Evolutionary conservation across 2,888 invertebrate genomes (phyloP).

Genomic region (Plutella xylostella): DNA sequence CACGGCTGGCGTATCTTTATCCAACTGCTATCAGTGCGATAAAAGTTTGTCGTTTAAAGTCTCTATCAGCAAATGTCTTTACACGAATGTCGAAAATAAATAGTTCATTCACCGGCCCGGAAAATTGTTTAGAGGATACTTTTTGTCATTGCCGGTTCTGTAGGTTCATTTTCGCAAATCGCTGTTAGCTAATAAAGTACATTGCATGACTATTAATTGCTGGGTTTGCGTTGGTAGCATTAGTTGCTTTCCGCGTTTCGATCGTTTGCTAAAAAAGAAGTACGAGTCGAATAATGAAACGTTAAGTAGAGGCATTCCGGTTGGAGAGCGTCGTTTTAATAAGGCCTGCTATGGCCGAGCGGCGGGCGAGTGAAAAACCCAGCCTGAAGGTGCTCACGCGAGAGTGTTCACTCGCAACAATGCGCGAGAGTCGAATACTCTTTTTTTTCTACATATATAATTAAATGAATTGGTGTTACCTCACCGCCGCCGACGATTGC

Average conservation of each 20-base stretch:
- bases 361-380: constrained; percentile 35
- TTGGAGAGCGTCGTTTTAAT: constrained; percentile 42
- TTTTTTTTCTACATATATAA: constrained; percentile 49
- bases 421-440: constrained; percentile 43
- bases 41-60: too few species aligned
- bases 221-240: constrained; percentile 23
- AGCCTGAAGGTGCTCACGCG: constrained; percentile 31
- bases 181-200: constrained; percentile 24
- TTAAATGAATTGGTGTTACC: constrained; percentile 66
- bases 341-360: constrained; percentile 33
- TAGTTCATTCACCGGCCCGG: constrained; percentile 49
- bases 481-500: constrained; percentile 60
- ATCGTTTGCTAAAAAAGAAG: constrained; percentile 33
- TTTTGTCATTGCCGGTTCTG: background rate
- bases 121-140: constrained; percentile 24
- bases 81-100: constrained; percentile 33
- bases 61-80: constrained; percentile 36
- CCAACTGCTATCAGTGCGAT: too few species aligned
- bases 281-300: constrained; percentile 34
- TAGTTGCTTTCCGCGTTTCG: constrained; percentile 27
- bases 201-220: constrained; percentile 29
- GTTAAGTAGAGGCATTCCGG: constrained; percentile 43
- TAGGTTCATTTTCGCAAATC: constrained; percentile 14
- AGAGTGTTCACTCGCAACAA: constrained; percentile 43
- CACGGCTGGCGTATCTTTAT: too few species aligned